Evolutionary conservation across 1,140 invertebrate species (phyloP), one percentile per base, ranked within the genome.

Genomic region (Trypoxylus dichotomus): DNA sequence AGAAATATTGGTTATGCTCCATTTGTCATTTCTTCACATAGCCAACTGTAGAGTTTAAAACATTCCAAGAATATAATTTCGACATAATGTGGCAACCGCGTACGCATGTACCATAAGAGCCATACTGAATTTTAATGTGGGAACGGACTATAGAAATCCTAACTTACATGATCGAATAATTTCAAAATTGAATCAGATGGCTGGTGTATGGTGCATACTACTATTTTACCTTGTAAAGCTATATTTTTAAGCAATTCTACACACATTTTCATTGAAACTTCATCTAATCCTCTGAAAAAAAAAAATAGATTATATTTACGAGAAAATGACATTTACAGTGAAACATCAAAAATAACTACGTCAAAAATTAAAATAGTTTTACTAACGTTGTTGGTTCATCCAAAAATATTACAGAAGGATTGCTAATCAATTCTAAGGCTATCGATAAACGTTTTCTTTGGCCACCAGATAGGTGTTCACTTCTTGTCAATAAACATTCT

Each of bases 381-480:
- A 87, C 89, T 89, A 85, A 92, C 92, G 93, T 94, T 10, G 94
- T 95, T 3, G 94, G 94, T 84, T 95, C 94, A 83, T 95, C 94
- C 27, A 95, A 85, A 82, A 94, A 94, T 86, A 95, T 89, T 1
- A 95, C 90, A 0, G 96, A 94, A 5, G 96, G 96, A 88, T 98
- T 97, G 85, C 96, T 96, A 10, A 98, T 91, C 21, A 98, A 88
- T 87, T 98, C 96, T 54, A 97, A 87, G 2, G 96, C 96, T 21
- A 98, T 96, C 63, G 94, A 94, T 6, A 98, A 86, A 32, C 96
- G 88, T 84, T 98, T 98, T 80, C 92, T 91, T 84, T 98, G 96
- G 1, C 97, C 96, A 1, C 97, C 96, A 25, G 95, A 97, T 19
- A 85, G 73, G 76, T 81, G 68, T 74, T 84, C 82, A 21, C 74